Evolutionary conservation across 2,797 vertebrate genomes (phyloP), one percentile per base, ranked within the genome.

Genomic region (Melanogrammus aeglefinus): DNA sequence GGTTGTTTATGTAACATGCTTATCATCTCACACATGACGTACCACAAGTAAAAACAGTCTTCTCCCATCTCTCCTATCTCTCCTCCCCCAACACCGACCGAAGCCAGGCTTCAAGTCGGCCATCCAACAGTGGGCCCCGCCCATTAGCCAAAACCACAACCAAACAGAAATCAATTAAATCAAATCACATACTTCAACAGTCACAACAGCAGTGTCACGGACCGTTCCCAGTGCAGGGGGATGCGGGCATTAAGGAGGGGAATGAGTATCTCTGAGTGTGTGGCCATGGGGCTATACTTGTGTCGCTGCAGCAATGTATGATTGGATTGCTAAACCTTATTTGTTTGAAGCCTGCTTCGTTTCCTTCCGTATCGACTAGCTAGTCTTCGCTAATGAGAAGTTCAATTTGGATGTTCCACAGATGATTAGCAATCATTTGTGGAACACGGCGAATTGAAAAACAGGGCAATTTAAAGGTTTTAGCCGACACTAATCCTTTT

Each of bases 191-290:
- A 36, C 35, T 36, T 36, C 35, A 6, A 36, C 35, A 36, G 18
- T 63, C 18, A 72, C 38, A 38, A 87, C 85, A 87, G 90, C 87
- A 89, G 91, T 88, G 86, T 88, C 82, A 85, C 82, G 24, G 57
- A 24, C 57, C 7, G 57, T 84, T 90, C 66, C 16, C 41, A 75
- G 77, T 86, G 82, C 79, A 79, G 86, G 84, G 86, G 81, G 81
- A 75, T 76, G 87, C 57, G 6, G 21, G n/a, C 12, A 2, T 21
- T 7, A 51, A 4, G 47, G 47, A 16, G 14, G 16, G 6, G 2
- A 21, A 51, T 3, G 84, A 86, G 86, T 87, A 88, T 6, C 10
- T 10, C 8, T 6, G 31, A n/a, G 13, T 9, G 21, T 8, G 21
- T 9, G 21, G n/a, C 57, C 8, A 63, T 63, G 57, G n/a, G 47